These are phyloP conservation scores for Tupaia tana DNA, from an alignment of 2,113 vertebrate genomes.

Conservation along the genomic window DNA sequence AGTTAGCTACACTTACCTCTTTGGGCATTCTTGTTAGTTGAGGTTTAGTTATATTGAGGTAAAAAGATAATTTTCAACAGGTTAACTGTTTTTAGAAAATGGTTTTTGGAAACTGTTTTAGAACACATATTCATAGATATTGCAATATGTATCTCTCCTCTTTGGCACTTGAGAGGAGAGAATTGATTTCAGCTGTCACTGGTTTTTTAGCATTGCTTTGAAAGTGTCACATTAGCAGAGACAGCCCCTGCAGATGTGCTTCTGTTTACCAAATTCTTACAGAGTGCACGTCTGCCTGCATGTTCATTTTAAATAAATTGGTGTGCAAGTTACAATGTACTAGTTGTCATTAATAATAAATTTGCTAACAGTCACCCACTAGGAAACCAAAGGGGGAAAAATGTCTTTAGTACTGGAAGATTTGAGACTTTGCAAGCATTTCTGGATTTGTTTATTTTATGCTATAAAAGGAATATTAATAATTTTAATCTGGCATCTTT, in stretches of 20 bases:
- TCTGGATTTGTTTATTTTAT: slow-evolving; percentile 17
- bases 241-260: background rate
- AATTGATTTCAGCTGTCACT: slow-evolving; percentile 33
- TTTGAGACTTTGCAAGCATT: background rate
- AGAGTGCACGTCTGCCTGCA: background rate
- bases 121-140: slow-evolving; percentile 18
- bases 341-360: background rate
- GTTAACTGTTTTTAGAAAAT: background rate
- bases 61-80: slow-evolving; percentile 19
- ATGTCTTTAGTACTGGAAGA: background rate
- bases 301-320: slow-evolving; percentile 3
- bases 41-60: background rate
- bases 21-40: background rate
- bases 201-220: slow-evolving; percentile 16
- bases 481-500: slow-evolving; percentile 7
- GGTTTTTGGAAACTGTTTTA: slow-evolving; percentile 36
- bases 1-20: background rate
- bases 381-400: background rate
- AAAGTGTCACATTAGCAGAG: slow-evolving; percentile 45
- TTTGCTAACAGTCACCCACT: slow-evolving; percentile 20
- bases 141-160: background rate
- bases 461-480: background rate
- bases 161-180: slow-evolving; percentile 19
- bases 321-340: background rate
- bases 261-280: background rate